Evolutionary conservation across 2,113 vertebrate genomes (phyloP).

Genomic region (Mellivora capensis): DNA sequence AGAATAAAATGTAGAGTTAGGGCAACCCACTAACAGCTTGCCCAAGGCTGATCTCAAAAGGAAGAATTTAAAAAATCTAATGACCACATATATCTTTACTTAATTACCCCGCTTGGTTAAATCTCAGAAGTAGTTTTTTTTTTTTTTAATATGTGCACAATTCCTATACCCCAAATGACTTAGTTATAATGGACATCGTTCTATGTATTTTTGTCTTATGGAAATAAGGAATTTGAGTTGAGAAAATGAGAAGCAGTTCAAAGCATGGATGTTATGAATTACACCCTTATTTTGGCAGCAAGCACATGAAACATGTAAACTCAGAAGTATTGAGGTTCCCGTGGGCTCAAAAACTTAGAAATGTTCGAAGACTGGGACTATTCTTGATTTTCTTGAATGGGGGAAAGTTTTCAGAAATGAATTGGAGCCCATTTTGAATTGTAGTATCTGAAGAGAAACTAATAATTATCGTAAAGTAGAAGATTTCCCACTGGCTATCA

Average conservation of each 20-base stretch:
- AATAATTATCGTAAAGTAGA: neutral
- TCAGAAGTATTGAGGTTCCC: constrained; percentile 34
- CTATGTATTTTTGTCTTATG: neutral
- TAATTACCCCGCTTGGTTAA: constrained; percentile 38
- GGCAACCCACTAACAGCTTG: constrained; percentile 7
- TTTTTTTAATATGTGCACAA: neutral
- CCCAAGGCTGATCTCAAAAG: constrained; percentile 18
- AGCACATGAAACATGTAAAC: constrained; percentile 62
- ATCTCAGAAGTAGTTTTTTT: constrained; percentile 1
- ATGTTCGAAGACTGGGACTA: neutral
- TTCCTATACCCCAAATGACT: neutral
- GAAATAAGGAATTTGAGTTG: constrained; percentile 25
- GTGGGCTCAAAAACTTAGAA: constrained; percentile 40
- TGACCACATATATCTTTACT: neutral
- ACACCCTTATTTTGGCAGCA: constrained; percentile 6
- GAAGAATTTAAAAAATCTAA: constrained; percentile 42
- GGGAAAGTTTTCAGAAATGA: constrained; percentile 35
- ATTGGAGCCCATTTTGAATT: constrained; percentile 4
- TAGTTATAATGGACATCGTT: neutral
- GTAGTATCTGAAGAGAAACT: constrained; percentile 46
- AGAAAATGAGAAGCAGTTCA: constrained; percentile 9
- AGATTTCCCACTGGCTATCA: neutral
- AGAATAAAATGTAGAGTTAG: constrained; percentile 41
- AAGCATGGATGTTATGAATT: constrained; percentile 32
- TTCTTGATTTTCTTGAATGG: neutral